A percentile compares a stretch with the other conserved stretches of the same genome.
phyloP scores from a whole-genome alignment of 2,797 vertebrate species.

The Galagoides demidoff region DNA sequence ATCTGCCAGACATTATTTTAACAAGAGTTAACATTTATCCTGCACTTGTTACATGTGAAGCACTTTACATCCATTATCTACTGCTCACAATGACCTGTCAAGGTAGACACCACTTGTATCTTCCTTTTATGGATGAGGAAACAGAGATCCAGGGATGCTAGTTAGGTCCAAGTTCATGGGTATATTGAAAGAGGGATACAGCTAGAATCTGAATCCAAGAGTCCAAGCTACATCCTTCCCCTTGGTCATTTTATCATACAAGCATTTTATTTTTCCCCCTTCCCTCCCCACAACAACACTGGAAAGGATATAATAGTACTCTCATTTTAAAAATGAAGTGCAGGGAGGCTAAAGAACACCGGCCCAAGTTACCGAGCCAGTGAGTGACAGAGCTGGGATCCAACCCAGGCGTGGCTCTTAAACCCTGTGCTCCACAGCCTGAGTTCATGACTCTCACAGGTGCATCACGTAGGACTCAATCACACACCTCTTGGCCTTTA shows the following conservation, averaged over 20 bases:
- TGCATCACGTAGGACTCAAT: too few species aligned
- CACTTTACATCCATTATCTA: neutral
- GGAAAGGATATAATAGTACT: neutral
- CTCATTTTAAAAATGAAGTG: neutral
- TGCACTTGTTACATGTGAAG: neutral
- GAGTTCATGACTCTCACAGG: neutral
- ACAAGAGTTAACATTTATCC: neutral
- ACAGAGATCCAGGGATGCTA: neutral
- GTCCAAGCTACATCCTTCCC: neutral
- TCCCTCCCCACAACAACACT: neutral
- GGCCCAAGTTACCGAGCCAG: neutral
- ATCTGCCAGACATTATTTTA: neutral
- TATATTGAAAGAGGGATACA: neutral
- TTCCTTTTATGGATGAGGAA: neutral
- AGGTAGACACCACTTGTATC: neutral
- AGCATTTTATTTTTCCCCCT: neutral
- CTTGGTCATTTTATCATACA: neutral
- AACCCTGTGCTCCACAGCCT: accelerated
- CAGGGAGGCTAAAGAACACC: neutral
- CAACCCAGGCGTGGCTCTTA: neutral
- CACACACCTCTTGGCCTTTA: neutral
- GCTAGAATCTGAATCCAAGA: neutral
- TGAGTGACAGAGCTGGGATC: neutral
- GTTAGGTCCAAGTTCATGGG: neutral
- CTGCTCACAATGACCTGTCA: neutral